Evolutionary conservation across 2,888 invertebrate genomes (phyloP).

Genomic region (Timandra comae): DNA sequence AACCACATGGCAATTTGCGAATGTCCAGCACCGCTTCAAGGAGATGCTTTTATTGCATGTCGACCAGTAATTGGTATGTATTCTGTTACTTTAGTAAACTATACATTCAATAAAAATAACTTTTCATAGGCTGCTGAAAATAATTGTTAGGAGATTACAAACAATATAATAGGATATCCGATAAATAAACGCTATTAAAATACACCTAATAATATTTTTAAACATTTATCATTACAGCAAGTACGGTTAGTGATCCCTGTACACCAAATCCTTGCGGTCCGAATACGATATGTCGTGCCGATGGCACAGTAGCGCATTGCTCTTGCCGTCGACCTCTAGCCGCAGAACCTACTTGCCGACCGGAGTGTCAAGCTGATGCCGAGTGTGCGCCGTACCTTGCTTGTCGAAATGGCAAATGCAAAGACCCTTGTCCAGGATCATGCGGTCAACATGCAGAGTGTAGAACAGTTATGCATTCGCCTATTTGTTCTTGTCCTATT

Average conservation of each 20-base stretch:
- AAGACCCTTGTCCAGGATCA: slow-evolving; percentile 84
- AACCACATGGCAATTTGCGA: slow-evolving; percentile 88
- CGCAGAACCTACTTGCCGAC: slow-evolving; percentile 84
- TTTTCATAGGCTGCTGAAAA: no score
- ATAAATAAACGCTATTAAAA: not conserved
- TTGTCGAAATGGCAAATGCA: slow-evolving; percentile 81
- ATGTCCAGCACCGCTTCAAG: slow-evolving; percentile 83
- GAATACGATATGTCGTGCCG: slow-evolving; percentile 82
- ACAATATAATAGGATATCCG: not conserved
- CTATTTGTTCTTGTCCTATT: slow-evolving; percentile 84
- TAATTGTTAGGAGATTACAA: not conserved
- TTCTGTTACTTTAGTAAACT: no score
- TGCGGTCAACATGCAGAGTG: slow-evolving; percentile 87
- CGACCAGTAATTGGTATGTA: slow-evolving; percentile 67
- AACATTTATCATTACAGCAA: slow-evolving; percentile 29
- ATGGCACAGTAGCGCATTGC: slow-evolving; percentile 81
- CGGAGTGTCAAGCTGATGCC: slow-evolving; percentile 83
- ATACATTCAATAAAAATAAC: no score
- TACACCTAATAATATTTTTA: no score
- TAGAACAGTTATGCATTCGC: slow-evolving; percentile 83
- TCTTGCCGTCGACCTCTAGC: slow-evolving; percentile 82
- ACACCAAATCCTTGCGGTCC: slow-evolving; percentile 83
- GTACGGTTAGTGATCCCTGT: slow-evolving; percentile 72
- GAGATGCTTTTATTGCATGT: slow-evolving; percentile 87
- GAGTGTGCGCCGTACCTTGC: slow-evolving; percentile 80